phyloP scores from a whole-genome alignment of 1,140 invertebrate genomes.

The Drosophila grimshawi region DNA sequence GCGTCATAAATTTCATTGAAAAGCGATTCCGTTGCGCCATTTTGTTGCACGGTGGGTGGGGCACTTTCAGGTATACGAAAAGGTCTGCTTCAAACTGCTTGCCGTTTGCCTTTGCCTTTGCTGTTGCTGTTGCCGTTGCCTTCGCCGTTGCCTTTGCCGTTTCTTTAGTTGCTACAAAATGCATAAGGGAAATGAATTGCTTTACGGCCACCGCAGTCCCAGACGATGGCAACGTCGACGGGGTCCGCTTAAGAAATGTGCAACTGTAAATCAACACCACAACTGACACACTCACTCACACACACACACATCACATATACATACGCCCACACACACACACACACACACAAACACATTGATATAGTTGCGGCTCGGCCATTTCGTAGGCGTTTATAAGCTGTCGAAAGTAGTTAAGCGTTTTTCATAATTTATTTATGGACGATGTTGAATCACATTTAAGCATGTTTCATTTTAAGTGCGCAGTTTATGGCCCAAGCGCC shows the following conservation, averaged over 20 bases:
- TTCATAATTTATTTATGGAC: conserved; percentile 82
- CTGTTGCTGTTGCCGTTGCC: conserved; percentile 8
- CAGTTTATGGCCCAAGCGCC: conserved; percentile 73
- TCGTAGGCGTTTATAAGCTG: conserved; percentile 81
- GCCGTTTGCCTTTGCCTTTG: neutral
- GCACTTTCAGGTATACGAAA: conserved; percentile 8
- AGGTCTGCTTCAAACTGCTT: conserved; percentile 32
- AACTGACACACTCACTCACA: conserved; percentile 30
- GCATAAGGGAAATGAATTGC: conserved; percentile 83
- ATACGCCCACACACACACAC: conserved; percentile 17
- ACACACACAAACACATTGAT: conserved; percentile 17
- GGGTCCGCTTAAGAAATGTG: conserved; percentile 65
- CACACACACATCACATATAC: neutral
- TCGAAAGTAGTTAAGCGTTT: conserved; percentile 83
- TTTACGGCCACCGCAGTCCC: conserved; percentile 75
- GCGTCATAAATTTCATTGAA: conserved; percentile 84
- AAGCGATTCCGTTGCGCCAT: conserved; percentile 82
- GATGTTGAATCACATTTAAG: conserved; percentile 68
- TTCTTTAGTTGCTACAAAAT: conserved; percentile 58
- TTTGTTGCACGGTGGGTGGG: conserved; percentile 45
- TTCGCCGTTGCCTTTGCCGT: neutral
- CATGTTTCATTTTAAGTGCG: conserved; percentile 81
- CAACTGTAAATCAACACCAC: conserved; percentile 79
- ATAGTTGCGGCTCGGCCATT: conserved; percentile 67
- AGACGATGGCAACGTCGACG: conserved; percentile 31